Conservation (phyloP, 2,113 vertebrate species). For the Tympanuchus pallidicinctus region DNA sequence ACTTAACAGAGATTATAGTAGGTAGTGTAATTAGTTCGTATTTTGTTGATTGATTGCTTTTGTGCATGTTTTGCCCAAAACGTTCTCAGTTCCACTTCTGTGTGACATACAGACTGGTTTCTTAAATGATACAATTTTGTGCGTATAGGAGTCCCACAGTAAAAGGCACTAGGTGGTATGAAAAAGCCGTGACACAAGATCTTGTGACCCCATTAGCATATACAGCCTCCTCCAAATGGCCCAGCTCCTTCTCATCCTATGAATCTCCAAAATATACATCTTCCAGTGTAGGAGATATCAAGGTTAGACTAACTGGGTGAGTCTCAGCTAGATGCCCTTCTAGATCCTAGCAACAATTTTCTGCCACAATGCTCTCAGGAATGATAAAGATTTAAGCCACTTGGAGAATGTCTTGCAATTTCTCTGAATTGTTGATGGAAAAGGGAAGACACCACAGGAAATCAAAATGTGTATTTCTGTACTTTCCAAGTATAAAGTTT, state of each 20-base stretch:
- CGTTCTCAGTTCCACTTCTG: neutral
- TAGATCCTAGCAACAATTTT: neutral
- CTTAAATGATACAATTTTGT: neutral
- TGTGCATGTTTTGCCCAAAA: neutral
- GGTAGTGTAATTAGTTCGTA: conserved; percentile 9
- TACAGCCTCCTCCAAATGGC: neutral
- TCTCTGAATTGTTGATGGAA: neutral
- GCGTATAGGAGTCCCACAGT: neutral
- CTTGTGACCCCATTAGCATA: rapidly evolving
- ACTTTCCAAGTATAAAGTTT: neutral
- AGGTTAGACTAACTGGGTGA: neutral
- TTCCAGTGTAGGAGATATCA: neutral
- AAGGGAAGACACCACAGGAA: neutral
- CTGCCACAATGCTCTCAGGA: neutral
- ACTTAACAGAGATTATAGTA: conserved; percentile 7
- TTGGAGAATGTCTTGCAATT: neutral
- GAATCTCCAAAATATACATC: neutral
- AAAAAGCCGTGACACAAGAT: neutral
- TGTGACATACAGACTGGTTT: neutral
- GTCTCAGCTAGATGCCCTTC: neutral
- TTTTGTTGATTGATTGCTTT: conserved; percentile 16
- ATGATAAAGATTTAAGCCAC: neutral
- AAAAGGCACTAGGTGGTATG: neutral
- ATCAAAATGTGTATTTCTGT: neutral
- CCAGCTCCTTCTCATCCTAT: rapidly evolving